These are phyloP conservation scores for Psittacara wagleri DNA, from an alignment of 2,113 vertebrate genomes.

Conservation along the genomic window DNA sequence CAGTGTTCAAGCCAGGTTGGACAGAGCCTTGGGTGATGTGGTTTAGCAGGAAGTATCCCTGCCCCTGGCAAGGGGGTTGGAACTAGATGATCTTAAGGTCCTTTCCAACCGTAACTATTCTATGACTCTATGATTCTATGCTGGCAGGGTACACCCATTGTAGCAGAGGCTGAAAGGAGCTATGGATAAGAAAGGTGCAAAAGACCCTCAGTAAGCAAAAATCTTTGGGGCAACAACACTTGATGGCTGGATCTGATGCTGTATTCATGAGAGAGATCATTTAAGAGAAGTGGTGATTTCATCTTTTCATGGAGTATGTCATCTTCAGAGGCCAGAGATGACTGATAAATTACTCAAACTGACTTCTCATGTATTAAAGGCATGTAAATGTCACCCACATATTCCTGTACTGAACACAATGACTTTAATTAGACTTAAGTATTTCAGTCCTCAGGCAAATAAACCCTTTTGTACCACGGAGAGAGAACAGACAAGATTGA, in stretches of 20 bases:
- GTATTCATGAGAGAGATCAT: neutral
- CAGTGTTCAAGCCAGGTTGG: too few species aligned
- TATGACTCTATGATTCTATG: too few species aligned
- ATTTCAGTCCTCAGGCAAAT: constrained; percentile 40
- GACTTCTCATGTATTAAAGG: constrained; percentile 45
- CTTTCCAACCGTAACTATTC: too few species aligned
- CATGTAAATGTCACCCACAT: constrained; percentile 60
- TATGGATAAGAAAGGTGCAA: neutral
- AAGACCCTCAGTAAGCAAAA: neutral
- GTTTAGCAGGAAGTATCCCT: too few species aligned
- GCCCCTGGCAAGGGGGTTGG: too few species aligned
- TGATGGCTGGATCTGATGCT: neutral
- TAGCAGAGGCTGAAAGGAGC: neutral
- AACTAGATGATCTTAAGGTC: too few species aligned
- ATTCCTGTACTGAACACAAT: constrained; percentile 40
- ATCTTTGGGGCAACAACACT: neutral
- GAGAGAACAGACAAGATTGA: constrained; percentile 1
- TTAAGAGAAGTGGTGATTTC: constrained; percentile 36
- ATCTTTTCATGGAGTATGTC: constrained; percentile 23
- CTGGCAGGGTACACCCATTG: neutral
- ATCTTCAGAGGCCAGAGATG: constrained; percentile 49
- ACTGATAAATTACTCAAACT: constrained; percentile 52
- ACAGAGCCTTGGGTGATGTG: too few species aligned
- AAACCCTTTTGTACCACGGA: neutral
- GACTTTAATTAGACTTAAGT: constrained; percentile 56